Conservation (phyloP, 2,113 vertebrate genomes). For the Otolemur garnettii region DNA sequence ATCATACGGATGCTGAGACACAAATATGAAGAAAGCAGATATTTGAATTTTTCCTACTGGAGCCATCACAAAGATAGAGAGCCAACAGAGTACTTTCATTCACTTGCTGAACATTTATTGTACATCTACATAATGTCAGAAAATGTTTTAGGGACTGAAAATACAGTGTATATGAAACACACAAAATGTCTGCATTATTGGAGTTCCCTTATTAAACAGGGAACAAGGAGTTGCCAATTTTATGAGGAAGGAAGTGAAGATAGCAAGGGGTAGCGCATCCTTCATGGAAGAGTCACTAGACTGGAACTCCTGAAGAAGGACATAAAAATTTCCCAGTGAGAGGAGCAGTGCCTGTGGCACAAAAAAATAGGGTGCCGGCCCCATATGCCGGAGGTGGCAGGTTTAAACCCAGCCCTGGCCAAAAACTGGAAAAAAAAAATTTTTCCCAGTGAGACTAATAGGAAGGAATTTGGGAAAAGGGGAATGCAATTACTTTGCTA, state of each 20-base stretch:
- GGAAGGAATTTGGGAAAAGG: background rate
- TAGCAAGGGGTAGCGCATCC: background rate
- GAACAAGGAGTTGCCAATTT: background rate
- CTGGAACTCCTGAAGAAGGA: background rate
- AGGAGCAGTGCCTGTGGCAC: background rate
- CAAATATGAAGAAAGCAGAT: background rate
- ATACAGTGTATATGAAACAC: background rate
- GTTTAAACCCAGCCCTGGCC: too few relatives aligned
- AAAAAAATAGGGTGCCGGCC: too few relatives aligned
- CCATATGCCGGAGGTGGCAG: too few relatives aligned
- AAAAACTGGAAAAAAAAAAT: too few relatives aligned
- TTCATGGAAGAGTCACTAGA: background rate
- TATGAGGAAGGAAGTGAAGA: background rate
- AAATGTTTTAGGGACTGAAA: background rate
- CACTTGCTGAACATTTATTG: background rate
- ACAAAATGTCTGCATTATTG: background rate
- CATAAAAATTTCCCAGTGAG: background rate
- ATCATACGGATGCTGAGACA: background rate
- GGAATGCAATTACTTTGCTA: background rate
- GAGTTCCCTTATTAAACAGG: background rate
- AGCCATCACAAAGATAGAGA: background rate
- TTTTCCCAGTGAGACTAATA: background rate
- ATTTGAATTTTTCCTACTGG: background rate
- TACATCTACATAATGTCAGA: background rate
- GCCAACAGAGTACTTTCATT: background rate